Conservation (phyloP, 2,113 vertebrate genomes). For the Spea bombifrons region DNA sequence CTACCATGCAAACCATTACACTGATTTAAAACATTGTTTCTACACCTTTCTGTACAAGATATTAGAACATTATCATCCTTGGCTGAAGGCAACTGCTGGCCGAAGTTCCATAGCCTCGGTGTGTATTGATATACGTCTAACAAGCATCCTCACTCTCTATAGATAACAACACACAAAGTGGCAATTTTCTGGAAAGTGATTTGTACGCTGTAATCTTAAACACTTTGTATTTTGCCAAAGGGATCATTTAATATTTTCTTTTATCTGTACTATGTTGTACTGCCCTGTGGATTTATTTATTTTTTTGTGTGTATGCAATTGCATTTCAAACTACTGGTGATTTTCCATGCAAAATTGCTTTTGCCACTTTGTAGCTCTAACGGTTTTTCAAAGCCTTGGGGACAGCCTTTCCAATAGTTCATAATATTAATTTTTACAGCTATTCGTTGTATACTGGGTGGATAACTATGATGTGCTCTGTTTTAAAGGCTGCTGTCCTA, state of each 20-base stretch:
- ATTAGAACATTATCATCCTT: neutral
- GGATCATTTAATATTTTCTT: neutral
- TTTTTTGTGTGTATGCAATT: neutral
- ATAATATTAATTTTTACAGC: neutral
- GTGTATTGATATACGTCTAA: neutral
- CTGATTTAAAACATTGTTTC: no score
- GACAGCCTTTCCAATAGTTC: neutral
- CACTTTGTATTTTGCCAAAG: neutral
- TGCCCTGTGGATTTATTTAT: neutral
- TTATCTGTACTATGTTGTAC: neutral
- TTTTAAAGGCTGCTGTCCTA: no score
- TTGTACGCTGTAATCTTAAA: neutral
- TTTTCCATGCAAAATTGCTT: slow-evolving; percentile 1
- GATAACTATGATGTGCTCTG: neutral
- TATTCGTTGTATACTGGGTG: neutral
- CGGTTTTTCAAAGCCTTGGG: neutral
- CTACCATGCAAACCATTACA: no score
- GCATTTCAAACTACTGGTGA: neutral
- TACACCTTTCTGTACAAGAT: no score
- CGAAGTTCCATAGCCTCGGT: neutral
- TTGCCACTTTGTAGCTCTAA: neutral
- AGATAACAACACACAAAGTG: neutral
- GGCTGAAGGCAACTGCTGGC: neutral
- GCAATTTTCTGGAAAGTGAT: neutral
- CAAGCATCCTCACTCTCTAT: neutral